phyloP scores from a whole-genome alignment of 2,797 vertebrate species.

The Perodicticus potto region DNA sequence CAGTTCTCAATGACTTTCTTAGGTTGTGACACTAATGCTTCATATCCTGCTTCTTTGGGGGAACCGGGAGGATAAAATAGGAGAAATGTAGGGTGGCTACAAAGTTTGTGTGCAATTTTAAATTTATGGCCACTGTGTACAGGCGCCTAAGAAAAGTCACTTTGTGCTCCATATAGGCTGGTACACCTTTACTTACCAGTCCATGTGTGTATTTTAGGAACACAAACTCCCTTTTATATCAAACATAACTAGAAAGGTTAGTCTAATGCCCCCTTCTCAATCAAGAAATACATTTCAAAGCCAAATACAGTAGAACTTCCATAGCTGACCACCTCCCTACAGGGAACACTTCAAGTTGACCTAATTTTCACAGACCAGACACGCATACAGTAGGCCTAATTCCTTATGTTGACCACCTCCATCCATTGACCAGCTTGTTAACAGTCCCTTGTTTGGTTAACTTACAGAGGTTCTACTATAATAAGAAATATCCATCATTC shows the following conservation, averaged over 20 bases:
- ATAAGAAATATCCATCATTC: not conserved
- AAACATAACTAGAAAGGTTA: not conserved
- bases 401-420: too few species aligned
- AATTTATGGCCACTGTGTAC: too few species aligned
- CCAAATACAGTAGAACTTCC: not conserved
- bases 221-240: not conserved
- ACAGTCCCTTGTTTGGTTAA: too few species aligned
- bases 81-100: not conserved
- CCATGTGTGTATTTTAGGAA: not conserved
- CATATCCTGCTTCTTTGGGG: not conserved
- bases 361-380: too few species aligned
- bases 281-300: slow-evolving; percentile 10
- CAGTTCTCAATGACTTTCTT: not conserved
- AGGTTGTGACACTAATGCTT: not conserved
- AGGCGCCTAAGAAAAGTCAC: not conserved
- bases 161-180: not conserved
- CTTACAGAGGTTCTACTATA: not conserved
- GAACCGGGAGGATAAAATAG: not conserved
- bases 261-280: not conserved
- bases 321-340: too few species aligned
- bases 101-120: too few species aligned
- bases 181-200: not conserved
- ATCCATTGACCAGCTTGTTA: too few species aligned
- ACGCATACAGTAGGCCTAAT: too few species aligned
- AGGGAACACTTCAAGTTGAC: too few species aligned